phyloP scores from a whole-genome alignment of 2,113 vertebrate species.

The Lophura nycthemera region DNA sequence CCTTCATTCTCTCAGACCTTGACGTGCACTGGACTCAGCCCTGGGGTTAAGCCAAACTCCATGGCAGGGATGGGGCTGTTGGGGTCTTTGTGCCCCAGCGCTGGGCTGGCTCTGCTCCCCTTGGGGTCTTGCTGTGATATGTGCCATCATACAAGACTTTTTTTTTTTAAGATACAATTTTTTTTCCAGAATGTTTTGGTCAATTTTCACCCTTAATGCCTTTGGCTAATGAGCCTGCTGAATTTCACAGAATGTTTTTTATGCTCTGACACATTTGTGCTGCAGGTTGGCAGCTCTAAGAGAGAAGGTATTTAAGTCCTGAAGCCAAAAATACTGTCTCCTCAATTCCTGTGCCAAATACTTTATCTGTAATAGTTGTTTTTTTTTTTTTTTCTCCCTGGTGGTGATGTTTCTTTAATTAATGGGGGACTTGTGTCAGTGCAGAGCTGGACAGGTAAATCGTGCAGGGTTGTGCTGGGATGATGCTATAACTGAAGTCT shows the following conservation, averaged over 20 bases:
- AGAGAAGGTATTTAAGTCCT: constrained; percentile 19
- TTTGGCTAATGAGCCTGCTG: constrained; percentile 18
- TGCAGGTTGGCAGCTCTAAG: constrained; percentile 30
- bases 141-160: neutral
- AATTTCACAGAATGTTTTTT: constrained; percentile 20
- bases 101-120: neutral
- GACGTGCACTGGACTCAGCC: rapidly evolving
- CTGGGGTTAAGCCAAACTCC: neutral
- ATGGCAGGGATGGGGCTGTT: neutral
- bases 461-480: neutral
- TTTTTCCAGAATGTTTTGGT: constrained; percentile 6
- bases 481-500: neutral
- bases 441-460: neutral
- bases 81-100: neutral
- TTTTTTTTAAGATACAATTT: neutral
- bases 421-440: neutral
- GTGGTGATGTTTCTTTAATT: neutral
- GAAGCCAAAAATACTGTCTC: neutral
- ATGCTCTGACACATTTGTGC: neutral
- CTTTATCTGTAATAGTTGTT: neutral
- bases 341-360: neutral
- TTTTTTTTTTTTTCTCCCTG: neutral
- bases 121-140: neutral
- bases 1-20: neutral
- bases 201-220: constrained; percentile 21